Evolutionary conservation across 1,140 invertebrate species (phyloP), one percentile per base, ranked within the genome.

Genomic region (Portunus trituberculatus): DNA sequence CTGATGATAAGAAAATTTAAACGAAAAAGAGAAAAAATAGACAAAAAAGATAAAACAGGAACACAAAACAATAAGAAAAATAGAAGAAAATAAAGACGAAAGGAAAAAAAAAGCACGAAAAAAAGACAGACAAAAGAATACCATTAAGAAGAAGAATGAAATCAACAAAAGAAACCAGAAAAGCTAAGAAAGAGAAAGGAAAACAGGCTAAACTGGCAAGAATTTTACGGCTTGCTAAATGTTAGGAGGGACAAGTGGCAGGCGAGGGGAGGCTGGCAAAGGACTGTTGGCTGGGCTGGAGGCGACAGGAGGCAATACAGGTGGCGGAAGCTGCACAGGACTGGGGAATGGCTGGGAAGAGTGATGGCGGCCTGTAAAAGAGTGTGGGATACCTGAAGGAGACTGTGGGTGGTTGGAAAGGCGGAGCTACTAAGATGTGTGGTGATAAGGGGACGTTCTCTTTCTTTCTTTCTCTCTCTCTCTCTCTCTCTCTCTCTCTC

Each of bases 401-500:
- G 45, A 39, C 52, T 82, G 32, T 76, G 67, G 67, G 6, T 32
- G 39, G 45, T 39, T n/a, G 32, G 31, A 39, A 32, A 83, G 59
- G 28, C 32, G 29, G 29, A 20, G 45, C n/a, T 25, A 82, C 48
- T 39, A 76, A 89, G 39, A 89, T 28, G 39, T 7, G n/a, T 48
- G n/a, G 25, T 46, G 39, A 89, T 89, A 89, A 20, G n/a, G 25
- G 12, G 0, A 89, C n/a, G 28, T 25, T 89, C 31, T 91, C 31
- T 91, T 3, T 29, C 52, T 2, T 7, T 12, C 46, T 67, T n/a
- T 59, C 52, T 8, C n/a, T 48, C 8, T 45, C 14, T 90, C 88
- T 90, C 39, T 90, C 20, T 76, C 25, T 76, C 28, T 46, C 45
- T 90, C 32, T 90, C 39, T 90, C 39, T 48, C 28, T 90, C 88